Evolutionary conservation across 2,797 vertebrate genomes (phyloP).

Genomic region (Microhierax caerulescens): DNA sequence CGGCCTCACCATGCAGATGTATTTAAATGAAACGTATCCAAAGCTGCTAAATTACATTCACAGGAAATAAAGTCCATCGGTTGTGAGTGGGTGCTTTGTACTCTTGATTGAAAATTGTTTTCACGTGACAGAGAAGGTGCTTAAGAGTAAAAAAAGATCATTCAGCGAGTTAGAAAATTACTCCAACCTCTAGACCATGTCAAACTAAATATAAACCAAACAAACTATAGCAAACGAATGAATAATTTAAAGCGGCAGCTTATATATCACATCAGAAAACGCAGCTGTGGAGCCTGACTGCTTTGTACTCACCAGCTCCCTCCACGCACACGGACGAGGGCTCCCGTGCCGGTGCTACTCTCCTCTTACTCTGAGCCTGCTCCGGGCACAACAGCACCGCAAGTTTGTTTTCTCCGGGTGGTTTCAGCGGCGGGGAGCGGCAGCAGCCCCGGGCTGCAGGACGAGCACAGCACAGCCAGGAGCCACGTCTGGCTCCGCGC

Average conservation of each 20-base stretch:
- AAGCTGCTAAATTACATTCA: background rate
- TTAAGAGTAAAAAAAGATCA: conserved; percentile 48
- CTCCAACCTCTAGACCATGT: conserved; percentile 38
- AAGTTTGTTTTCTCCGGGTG: accelerated
- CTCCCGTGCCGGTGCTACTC: background rate
- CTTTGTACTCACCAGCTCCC: background rate
- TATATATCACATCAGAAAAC: background rate
- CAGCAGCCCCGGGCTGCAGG: background rate
- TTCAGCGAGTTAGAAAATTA: conserved; percentile 65
- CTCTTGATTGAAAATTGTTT: conserved; percentile 39
- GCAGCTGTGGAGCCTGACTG: background rate
- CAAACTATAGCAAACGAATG: conserved; percentile 14
- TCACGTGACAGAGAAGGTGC: conserved; percentile 1
- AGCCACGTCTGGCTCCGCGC: accelerated
- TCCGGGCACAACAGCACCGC: background rate
- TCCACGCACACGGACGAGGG: accelerated
- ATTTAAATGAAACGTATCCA: conserved; percentile 13
- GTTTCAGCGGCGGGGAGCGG: accelerated
- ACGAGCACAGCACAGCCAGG: background rate
- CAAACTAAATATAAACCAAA: conserved; percentile 56
- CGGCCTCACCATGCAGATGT: background rate
- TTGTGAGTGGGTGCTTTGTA: background rate
- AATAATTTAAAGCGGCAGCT: conserved; percentile 32
- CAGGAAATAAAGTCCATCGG: background rate
- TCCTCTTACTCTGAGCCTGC: background rate